Percentiles rank a stretch among this genome's conserved stretches.
Conservation (phyloP, 2,113 vertebrate genomes). For the Epinephelus lanceolatus region DNA sequence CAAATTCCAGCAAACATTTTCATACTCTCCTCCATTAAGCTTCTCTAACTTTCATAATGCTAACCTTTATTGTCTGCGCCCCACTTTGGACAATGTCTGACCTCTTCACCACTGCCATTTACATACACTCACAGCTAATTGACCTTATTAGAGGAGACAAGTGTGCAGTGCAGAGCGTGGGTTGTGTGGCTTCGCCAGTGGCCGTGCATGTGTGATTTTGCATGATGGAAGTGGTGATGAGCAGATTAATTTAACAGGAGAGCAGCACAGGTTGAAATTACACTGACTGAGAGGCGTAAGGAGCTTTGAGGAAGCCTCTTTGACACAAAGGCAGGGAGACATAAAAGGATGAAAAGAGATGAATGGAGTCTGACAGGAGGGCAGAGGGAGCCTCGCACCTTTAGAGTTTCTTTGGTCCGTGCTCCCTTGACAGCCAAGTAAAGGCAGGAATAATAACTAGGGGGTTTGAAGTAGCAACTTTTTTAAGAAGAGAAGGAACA, state of each 20-base stretch:
- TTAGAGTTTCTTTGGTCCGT: background rate
- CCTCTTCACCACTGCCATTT: constrained; percentile 54
- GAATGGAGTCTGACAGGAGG: constrained; percentile 22
- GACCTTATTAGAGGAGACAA: constrained; percentile 69
- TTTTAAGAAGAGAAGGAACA: constrained; percentile 20
- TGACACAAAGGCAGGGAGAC: constrained; percentile 41
- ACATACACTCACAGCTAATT: constrained; percentile 60
- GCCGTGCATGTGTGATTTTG: constrained; percentile 13
- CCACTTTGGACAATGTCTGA: constrained; percentile 70
- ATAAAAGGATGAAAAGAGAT: constrained; percentile 27
- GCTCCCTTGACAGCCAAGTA: background rate
- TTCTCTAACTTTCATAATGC: constrained; percentile 22
- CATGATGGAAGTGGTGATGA: constrained; percentile 29
- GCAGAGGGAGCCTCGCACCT: constrained; percentile 16
- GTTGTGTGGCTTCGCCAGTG: constrained; percentile 29
- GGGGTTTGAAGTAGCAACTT: constrained; percentile 20
- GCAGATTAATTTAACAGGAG: constrained; percentile 38
- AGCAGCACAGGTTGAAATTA: background rate
- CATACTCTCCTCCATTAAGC: background rate
- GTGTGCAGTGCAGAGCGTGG: constrained; percentile 9
- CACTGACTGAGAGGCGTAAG: background rate
- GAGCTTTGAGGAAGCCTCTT: constrained; percentile 25
- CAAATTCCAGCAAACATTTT: constrained; percentile 25
- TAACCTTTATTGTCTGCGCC: constrained; percentile 47
- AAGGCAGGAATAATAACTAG: constrained; percentile 32